Evolutionary conservation across 2,797 vertebrate species (phyloP).

Genomic region (Australoheros facetus): DNA sequence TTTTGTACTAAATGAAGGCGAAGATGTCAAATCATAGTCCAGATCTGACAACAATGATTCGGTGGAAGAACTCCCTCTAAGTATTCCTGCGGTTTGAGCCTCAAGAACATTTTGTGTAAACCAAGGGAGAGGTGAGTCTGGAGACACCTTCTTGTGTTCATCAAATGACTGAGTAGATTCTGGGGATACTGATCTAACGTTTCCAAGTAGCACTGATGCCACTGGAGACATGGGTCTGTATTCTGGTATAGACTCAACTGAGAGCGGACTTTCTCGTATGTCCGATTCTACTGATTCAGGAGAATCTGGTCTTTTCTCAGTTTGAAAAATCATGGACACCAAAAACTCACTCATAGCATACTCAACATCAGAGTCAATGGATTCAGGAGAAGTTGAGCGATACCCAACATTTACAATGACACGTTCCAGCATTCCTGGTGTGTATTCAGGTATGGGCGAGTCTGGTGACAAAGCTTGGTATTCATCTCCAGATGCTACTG

Average conservation of each 20-base stretch:
- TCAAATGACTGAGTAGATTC: constrained; percentile 37
- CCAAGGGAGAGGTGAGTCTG: constrained; percentile 55
- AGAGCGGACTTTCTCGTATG: constrained; percentile 17
- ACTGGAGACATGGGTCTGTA: constrained; percentile 37
- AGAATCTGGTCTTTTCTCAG: constrained; percentile 39
- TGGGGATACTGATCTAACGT: constrained; percentile 41
- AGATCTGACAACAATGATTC: constrained; percentile 41
- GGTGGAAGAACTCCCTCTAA: constrained; percentile 3
- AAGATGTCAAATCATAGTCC: constrained; percentile 13
- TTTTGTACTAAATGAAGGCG: constrained; percentile 10
- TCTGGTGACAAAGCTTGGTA: constrained; percentile 55
- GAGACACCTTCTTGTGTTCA: constrained; percentile 38
- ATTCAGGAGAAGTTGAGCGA: constrained; percentile 63
- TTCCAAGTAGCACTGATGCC: constrained; percentile 11
- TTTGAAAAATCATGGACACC: constrained; percentile 15
- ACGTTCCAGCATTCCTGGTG: background rate
- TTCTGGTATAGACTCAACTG: constrained; percentile 46
- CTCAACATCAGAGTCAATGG: constrained; percentile 59
- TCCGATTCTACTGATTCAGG: constrained; percentile 48
- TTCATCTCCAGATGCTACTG: constrained; percentile 49
- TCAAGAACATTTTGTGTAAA: constrained; percentile 42
- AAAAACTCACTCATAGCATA: constrained; percentile 51
- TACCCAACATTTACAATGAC: constrained; percentile 49
- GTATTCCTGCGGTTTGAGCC: background rate
- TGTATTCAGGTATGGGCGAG: constrained; percentile 60